Conservation (phyloP, 2,113 vertebrate genomes). For the Noctilio leporinus region DNA sequence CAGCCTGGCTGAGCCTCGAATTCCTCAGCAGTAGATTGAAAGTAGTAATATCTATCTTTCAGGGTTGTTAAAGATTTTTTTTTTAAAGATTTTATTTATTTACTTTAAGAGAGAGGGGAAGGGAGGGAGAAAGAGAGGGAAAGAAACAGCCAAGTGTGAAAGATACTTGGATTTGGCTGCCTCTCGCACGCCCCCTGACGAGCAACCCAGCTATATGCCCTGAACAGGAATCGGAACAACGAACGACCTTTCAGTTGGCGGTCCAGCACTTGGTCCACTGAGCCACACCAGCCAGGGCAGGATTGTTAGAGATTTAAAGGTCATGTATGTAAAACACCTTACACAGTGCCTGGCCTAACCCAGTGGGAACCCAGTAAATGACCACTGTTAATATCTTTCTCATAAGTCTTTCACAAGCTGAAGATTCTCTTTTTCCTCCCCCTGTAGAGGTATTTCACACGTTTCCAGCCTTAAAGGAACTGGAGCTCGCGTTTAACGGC, state of each 20-base stretch:
- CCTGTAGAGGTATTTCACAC: slow-evolving; percentile 80
- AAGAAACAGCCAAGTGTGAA: no score
- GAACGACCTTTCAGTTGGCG: no score
- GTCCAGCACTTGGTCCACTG: no score
- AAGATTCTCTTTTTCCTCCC: slow-evolving; percentile 28
- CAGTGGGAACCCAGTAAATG: neutral
- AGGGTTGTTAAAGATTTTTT: neutral
- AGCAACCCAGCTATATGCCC: no score
- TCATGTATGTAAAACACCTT: neutral
- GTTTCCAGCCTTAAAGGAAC: slow-evolving; percentile 83
- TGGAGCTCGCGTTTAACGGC: slow-evolving; percentile 85
- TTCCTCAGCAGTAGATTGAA: neutral
- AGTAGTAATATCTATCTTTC: neutral
- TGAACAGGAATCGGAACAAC: no score
- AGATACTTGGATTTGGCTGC: no score
- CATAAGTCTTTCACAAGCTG: slow-evolving; percentile 2
- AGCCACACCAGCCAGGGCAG: no score
- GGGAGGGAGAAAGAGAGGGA: no score
- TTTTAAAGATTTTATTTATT: no score
- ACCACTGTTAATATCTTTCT: neutral
- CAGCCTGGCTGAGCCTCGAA: neutral
- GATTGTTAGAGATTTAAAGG: neutral
- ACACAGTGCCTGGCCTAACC: neutral
- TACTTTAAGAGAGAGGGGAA: no score
- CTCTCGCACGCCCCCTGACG: no score